Evolutionary conservation across 2,113 vertebrate genomes (phyloP), one percentile per base, ranked within the genome.

Genomic region (Argyrosomus japonicus): DNA sequence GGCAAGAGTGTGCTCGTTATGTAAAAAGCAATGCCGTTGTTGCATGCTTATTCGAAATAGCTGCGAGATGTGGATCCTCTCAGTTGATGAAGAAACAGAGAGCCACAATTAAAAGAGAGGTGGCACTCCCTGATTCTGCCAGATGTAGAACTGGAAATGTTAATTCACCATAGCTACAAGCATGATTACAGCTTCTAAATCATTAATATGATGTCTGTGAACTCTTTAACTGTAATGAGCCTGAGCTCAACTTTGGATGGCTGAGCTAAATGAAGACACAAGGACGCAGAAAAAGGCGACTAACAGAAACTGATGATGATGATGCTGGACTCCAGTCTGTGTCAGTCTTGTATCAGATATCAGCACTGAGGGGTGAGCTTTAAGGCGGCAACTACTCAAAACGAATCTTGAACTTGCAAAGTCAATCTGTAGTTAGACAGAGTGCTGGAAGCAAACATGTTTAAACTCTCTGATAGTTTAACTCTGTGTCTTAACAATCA

Each of bases 1-100:
- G 82, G 90, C 80, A 10, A 75, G 70, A 92, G 81, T 85, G 77
- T 79, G 86, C 86, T 88, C 54, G 63, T 89, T 90, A 81, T 90
- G 90, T 91, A 85, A 87, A 85, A 87, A 84, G 64, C 76, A 47
- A 14, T 11, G 77, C 43, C 48, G 21, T 70, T 43, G 47, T 57
- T 71, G 85, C 81, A 36, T 21, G 19, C 77, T 65, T 51, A 75
- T 88, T 89, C 71, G 88, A 85, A 91, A 91, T 82, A 91, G 90
- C 89, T 92, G 83, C 51, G 13, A 86, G 90, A 84, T 77, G 81
- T 76, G 58, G 79, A 81, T 86, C 75, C 85, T 83, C 68, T 77
- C 76, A 47, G 57, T 70, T 72, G 64, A 79, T 76, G 68, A 58
- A 67, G 68, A 91, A 85, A 60, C 13, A 5, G 70, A 68, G 69